Base-by-base conservation (phyloP, 2,888 invertebrate genomes). In the Scelioninae gen. 1 region DNA sequence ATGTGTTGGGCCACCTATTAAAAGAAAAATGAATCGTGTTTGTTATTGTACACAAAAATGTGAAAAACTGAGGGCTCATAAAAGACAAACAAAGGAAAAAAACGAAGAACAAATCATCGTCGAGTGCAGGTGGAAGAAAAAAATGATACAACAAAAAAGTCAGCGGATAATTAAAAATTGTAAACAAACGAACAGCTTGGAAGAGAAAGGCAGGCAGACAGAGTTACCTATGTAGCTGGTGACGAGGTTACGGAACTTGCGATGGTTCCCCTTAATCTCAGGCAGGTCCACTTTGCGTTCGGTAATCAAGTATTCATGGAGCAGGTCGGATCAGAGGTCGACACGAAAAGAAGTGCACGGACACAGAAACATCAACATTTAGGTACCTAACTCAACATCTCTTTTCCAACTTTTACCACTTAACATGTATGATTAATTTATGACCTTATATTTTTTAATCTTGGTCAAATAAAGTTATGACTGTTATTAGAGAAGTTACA, bases 161-260 rank as follows among this genome's bases (percentile, higher is more conserved):
- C 69, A 68, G 63, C 62, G 43, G n/a, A 43, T 62, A 58, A 65
- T 58, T 56, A 58, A 75, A 55, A 75, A 69, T 77, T 72, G 68
- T 45, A 84, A 80, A 88, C 86, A 84, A 85, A 83, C 75, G 81
- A 76, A 75, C 75, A 82, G 68, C 76, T 79, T 63, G 87, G 88
- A 86, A 89, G 87, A 89, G 84, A 89, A 86, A 89, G 87, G 88
- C 86, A 89, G 87, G 86, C 86, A 90, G 87, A 87, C 88, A 87
- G 87, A 89, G 90, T 95, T 98, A 99, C 99, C 99, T 97, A 99
- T 97, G 93, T 98, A 98, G 95, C 98, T 98, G 95, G 98, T 97
- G 94, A 99, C 99, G 95, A 99, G 96, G 94, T 98, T 98, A 95
- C 99, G 96, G 97, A 99, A 99, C 96, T 98, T 98, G 95, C 97